phyloP scores from a whole-genome alignment of 2,113 vertebrate genomes.

The Cyanoramphus novaezelandiae region DNA sequence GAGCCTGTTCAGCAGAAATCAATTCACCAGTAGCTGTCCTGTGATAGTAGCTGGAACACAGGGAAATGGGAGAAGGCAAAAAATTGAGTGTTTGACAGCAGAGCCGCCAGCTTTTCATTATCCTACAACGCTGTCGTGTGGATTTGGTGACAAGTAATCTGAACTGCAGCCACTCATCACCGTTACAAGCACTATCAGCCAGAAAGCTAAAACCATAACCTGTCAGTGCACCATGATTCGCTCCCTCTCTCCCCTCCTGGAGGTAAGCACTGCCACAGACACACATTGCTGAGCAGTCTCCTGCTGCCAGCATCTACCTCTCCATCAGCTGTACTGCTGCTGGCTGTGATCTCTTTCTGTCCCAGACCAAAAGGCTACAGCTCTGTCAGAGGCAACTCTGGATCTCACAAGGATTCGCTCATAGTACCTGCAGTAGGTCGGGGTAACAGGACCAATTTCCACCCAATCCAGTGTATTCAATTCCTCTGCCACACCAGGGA shows the following conservation, averaged over 20 bases:
- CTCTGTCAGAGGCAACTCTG: neutral
- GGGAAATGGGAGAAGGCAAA: neutral
- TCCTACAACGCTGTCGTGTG: neutral
- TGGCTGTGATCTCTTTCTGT: neutral
- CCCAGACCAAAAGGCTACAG: neutral
- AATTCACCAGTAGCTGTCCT: neutral
- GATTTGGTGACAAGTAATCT: neutral
- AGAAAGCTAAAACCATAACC: neutral
- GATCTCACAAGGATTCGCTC: fast-evolving
- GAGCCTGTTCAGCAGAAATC: neutral
- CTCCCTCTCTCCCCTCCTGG: neutral
- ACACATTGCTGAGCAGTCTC: neutral
- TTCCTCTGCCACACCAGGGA: fast-evolving
- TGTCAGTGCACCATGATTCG: neutral
- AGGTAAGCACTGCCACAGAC: neutral
- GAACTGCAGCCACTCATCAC: neutral
- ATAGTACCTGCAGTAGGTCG: neutral
- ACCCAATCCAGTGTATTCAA: fast-evolving
- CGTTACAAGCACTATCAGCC: neutral
- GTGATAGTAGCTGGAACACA: neutral
- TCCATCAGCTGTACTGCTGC: neutral
- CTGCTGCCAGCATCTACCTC: neutral
- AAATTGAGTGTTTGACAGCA: neutral
- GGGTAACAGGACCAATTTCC: neutral
- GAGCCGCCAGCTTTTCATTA: neutral